These are phyloP conservation scores for Hippocampus abdominalis DNA, from an alignment of 2,113 vertebrate genomes.

Conservation along the genomic window DNA sequence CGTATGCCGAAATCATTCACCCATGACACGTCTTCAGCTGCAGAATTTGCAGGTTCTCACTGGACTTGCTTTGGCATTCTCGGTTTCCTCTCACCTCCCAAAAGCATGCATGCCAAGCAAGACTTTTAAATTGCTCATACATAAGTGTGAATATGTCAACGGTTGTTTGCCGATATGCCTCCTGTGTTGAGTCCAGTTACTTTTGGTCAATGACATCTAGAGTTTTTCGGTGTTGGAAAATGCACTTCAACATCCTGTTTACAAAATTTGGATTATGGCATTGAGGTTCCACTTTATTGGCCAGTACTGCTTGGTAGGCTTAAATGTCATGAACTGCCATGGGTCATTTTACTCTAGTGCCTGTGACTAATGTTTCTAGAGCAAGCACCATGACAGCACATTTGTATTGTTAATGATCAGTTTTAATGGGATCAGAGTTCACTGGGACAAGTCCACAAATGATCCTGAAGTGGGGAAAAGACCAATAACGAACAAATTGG, in stretches of 20 bases:
- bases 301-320: neutral
- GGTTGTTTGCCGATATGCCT: neutral
- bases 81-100: neutral
- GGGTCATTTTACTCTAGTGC: constrained; percentile 4
- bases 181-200: neutral
- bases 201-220: too few species aligned
- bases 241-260: neutral
- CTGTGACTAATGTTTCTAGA: constrained; percentile 33
- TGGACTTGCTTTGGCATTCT: neutral
- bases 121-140: neutral
- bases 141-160: neutral
- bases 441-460: constrained; percentile 7
- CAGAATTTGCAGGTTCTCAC: neutral
- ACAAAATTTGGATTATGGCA: neutral
- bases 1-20: constrained; percentile 1
- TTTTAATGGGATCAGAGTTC: constrained; percentile 42
- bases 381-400: constrained; percentile 30
- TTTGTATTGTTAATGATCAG: constrained; percentile 44
- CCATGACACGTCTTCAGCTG: neutral
- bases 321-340: constrained; percentile 9
- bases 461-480: neutral
- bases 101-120: neutral
- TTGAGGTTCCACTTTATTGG: neutral
- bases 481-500: neutral
- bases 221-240: neutral